Evolutionary conservation across 1,140 invertebrate species (phyloP), one percentile per base, ranked within the genome.

Genomic region (Temnothorax nylanderi): DNA sequence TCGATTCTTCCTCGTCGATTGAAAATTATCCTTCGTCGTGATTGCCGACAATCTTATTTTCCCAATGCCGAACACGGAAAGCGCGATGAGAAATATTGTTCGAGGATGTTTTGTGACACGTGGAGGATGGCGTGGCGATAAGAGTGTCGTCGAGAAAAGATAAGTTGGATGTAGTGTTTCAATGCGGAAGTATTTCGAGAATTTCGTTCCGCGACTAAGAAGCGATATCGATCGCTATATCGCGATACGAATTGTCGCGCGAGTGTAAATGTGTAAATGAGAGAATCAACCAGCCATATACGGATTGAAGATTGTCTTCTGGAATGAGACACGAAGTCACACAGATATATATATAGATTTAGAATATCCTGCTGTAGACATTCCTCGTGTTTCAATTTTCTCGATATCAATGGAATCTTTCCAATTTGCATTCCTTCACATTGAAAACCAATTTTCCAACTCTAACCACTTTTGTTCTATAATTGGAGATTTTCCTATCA

Each of bases 391-490:
- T 81, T 86, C 60, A 69, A 56, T 89, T 76, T 64, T 32, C 56
- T 72, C 56, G 69, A 44, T 86, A 89, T 77, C 88, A 77, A 77
- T 58, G 77, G 72, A 72, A 74, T 89, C 54, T 64, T 11, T 58
- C 49, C 75, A 54, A 78, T 89, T 90, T 65, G 85, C 89, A 82
- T 89, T 90, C 87, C 64, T 71, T 51, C 76, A 65, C 56, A 89
- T 89, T 77, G 85, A 89, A 90, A 90, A 89, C 41, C 85, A 90
- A 87, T 90, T 86, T 60, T 60, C 54, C 65, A 26, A 65, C 65
- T 56, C 64, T 47, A 37, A 56, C 67, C 72, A 75, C 60, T 56
- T 86, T 71, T 85, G 44, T 47, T 13, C 44, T 82, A 54, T 77
- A 85, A 85, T 86, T 87, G 86, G 49, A 87, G 85, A 76, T 75